phyloP scores from a whole-genome alignment of 1,140 invertebrate species.

The Thaumatotibia leucotreta region DNA sequence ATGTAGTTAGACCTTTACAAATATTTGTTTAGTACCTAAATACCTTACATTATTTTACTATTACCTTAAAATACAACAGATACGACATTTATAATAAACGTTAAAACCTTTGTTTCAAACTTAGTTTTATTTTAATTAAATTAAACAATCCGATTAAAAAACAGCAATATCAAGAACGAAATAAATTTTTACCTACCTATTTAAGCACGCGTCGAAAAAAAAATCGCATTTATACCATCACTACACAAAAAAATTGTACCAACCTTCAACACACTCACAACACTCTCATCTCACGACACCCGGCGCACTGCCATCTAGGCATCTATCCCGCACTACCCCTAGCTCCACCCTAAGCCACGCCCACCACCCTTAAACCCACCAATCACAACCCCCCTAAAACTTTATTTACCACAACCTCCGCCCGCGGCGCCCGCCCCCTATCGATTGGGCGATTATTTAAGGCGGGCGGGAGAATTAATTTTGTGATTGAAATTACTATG shows the following conservation, averaged over 20 bases:
- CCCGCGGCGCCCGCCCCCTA: slow-evolving; percentile 56
- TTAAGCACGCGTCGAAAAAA: neutral
- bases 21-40: too few relatives aligned
- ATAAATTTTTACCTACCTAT: too few relatives aligned
- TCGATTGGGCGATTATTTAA: slow-evolving; percentile 72
- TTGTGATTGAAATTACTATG: slow-evolving; percentile 64
- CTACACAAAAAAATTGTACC: neutral
- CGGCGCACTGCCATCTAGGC: slow-evolving; percentile 25
- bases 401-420: slow-evolving; percentile 65
- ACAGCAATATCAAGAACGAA: too few relatives aligned
- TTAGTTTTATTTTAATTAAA: too few relatives aligned
- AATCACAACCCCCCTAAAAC: slow-evolving; percentile 41
- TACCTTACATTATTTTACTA: too few relatives aligned
- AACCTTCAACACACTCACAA: slow-evolving; percentile 23
- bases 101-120: too few relatives aligned
- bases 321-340: slow-evolving; percentile 13
- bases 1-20: too few relatives aligned
- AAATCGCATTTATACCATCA: neutral
- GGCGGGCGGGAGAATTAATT: slow-evolving; percentile 68
- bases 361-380: slow-evolving; percentile 30
- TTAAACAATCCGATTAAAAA: too few relatives aligned
- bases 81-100: too few relatives aligned
- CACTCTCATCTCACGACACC: slow-evolving; percentile 12
- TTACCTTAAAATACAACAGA: too few relatives aligned
- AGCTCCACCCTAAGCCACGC: slow-evolving; percentile 32